A percentile compares a stretch with the other conserved stretches of the same genome.
phyloP scores from a whole-genome alignment of 2,113 vertebrate genomes.

The Coracopsis vasa region DNA sequence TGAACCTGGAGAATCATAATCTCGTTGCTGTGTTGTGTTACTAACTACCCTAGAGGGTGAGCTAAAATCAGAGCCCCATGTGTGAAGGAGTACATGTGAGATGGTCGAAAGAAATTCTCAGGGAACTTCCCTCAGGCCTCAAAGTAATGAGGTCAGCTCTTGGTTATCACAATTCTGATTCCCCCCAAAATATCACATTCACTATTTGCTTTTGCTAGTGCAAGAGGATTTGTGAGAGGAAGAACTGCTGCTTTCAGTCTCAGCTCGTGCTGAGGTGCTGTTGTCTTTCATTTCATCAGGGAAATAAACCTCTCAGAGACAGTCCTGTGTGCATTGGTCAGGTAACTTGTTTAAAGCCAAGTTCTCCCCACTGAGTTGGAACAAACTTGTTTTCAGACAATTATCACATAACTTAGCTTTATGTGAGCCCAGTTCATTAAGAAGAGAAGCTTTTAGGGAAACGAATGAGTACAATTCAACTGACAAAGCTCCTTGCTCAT shows the following conservation, averaged over 20 bases:
- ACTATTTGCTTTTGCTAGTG: not conserved
- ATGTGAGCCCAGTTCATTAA: not conserved
- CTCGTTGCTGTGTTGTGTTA: not conserved
- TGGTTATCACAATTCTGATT: not conserved
- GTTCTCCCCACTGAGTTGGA: not conserved
- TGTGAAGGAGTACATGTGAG: not conserved
- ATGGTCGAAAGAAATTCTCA: not conserved
- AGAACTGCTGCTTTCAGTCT: not conserved
- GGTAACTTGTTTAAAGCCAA: not conserved
- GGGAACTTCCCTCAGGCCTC: not conserved
- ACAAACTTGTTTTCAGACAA: not conserved
- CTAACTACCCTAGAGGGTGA: not conserved
- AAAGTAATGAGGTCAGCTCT: not conserved
- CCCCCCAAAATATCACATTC: not conserved
- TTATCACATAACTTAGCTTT: not conserved
- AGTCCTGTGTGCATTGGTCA: not conserved
- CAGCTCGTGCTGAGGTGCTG: not conserved
- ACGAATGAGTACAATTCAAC: not conserved
- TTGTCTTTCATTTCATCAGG: not conserved
- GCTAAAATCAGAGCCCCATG: not conserved
- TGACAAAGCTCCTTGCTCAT: not conserved
- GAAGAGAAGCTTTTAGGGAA: conserved; percentile 5
- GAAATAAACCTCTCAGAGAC: not conserved
- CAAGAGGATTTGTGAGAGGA: not conserved
- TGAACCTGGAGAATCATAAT: not conserved